Conservation (phyloP, 2,797 vertebrate genomes). For the Cetoscarus ocellatus region DNA sequence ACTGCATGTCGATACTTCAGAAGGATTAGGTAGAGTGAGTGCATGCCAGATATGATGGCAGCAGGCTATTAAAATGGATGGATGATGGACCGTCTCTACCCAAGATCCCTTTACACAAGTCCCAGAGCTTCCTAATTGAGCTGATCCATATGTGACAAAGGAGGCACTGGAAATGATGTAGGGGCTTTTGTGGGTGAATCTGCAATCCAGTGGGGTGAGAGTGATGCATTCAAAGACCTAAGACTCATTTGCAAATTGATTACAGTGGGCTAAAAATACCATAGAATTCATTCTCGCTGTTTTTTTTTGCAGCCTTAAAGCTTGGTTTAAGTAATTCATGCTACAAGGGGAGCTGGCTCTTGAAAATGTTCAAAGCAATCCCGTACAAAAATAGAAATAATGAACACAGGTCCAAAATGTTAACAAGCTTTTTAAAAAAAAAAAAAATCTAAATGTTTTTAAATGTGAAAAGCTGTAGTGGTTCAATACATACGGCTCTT, state of each 20-base stretch:
- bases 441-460: neutral
- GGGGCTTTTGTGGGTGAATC: constrained; percentile 1
- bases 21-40: constrained; percentile 39
- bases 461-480: neutral
- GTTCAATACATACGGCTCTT: constrained; percentile 24
- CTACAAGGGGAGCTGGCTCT: no score
- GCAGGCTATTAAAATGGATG: constrained; percentile 56
- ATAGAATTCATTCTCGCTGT: neutral
- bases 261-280: neutral
- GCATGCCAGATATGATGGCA: constrained; percentile 43
- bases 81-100: constrained; percentile 40
- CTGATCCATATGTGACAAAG: constrained; percentile 46
- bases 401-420: no score
- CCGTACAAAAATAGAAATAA: no score
- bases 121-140: constrained; percentile 35
- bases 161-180: constrained; percentile 33
- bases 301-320: neutral
- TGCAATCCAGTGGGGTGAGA: constrained; percentile 27
- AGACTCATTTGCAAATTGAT: constrained; percentile 26
- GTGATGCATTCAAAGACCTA: constrained; percentile 32
- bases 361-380: no score
- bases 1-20: constrained; percentile 38
- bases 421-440: no score
- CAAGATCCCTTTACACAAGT: constrained; percentile 34
- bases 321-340: no score